These are phyloP conservation scores for Xiphydria camelus DNA, from an alignment of 2,888 invertebrate genomes.

Conservation along the genomic window DNA sequence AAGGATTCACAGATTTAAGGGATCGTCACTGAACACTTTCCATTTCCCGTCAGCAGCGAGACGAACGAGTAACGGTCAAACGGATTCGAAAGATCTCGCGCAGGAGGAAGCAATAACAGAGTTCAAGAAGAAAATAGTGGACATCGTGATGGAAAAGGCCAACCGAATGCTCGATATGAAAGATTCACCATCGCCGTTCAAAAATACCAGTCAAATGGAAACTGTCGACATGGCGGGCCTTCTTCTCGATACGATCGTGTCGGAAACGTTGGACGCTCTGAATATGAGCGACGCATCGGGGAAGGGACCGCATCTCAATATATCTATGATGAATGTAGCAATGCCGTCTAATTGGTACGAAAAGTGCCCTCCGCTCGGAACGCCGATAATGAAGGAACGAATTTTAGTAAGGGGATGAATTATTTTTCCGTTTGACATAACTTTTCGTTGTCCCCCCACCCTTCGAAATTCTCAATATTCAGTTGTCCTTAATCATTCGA, in stretches of 20 bases:
- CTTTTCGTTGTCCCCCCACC: no score
- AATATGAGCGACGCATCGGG: neutral
- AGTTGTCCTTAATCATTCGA: no score
- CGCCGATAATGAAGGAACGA: conserved; percentile 28
- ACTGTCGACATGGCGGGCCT: neutral
- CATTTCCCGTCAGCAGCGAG: no score
- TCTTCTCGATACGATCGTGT: neutral
- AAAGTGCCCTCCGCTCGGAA: conserved; percentile 36
- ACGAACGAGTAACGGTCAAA: no score
- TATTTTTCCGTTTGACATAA: neutral
- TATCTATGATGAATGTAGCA: no score
- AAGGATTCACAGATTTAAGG: no score
- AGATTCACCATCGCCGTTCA: neutral
- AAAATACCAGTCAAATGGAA: neutral
- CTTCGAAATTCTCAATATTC: no score
- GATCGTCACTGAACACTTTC: no score
- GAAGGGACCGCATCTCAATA: no score
- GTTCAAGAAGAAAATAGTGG: conserved; percentile 22
- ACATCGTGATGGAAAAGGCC: conserved; percentile 22
- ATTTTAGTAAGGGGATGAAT: conserved; percentile 26
- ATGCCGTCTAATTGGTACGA: conserved; percentile 7
- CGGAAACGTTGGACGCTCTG: neutral
- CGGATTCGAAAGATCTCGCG: no score
- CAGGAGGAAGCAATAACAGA: conserved; percentile 18
- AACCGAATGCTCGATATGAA: conserved; percentile 13